A percentile compares a stretch with the other conserved stretches of the same genome.
Evolutionary conservation across 2,797 vertebrate species (phyloP).

Genomic region (Pelochelys cantorii): DNA sequence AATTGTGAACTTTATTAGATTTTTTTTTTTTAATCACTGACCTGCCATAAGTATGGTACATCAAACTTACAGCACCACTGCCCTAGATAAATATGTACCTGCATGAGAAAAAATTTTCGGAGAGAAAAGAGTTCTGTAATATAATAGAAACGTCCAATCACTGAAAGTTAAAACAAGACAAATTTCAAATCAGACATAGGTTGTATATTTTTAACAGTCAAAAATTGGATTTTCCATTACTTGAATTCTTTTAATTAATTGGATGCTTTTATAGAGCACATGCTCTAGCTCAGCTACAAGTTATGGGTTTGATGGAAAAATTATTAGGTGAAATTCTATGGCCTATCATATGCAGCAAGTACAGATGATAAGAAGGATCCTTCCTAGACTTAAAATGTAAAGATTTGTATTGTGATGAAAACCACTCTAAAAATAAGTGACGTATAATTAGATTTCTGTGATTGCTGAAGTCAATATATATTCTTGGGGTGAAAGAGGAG

Average conservation of each 20-base stretch:
- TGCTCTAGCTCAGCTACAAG: conserved; percentile 49
- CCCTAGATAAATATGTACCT: neutral
- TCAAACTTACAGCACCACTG: neutral
- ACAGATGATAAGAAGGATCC: neutral
- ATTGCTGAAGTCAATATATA: conserved; percentile 40
- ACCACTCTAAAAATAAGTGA: conserved; percentile 51
- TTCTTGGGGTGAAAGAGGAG: neutral
- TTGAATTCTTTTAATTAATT: conserved; percentile 60
- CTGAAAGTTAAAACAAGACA: neutral
- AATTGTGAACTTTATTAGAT: fast-evolving
- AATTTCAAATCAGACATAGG: conserved; percentile 35
- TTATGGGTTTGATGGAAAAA: conserved; percentile 40
- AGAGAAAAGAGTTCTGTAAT: neutral
- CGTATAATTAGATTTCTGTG: conserved; percentile 59
- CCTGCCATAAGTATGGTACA: neutral
- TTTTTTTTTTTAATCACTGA: neutral
- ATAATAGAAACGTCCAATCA: neutral
- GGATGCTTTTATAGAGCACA: conserved; percentile 26
- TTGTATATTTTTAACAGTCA: neutral
- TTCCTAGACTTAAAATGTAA: conserved; percentile 19
- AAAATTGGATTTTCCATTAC: conserved; percentile 4
- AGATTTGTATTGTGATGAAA: conserved; percentile 47
- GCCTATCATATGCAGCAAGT: conserved; percentile 21
- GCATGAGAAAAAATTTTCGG: neutral
- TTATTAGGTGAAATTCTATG: conserved; percentile 38